These are phyloP conservation scores for Amazona vittata DNA, from an alignment of 2,113 vertebrate species.

Conservation along the genomic window DNA sequence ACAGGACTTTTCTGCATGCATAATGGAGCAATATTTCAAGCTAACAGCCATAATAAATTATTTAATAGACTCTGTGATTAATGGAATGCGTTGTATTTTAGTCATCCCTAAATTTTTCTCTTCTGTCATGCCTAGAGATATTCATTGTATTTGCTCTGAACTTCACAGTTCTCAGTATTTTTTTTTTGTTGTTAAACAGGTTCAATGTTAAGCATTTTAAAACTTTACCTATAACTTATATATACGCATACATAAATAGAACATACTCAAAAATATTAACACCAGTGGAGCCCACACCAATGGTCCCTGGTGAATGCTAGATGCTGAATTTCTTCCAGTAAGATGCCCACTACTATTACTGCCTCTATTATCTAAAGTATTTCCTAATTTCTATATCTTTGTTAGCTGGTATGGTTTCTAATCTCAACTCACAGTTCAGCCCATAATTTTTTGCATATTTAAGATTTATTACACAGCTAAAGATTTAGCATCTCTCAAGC, in stretches of 20 bases:
- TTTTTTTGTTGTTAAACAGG: not conserved
- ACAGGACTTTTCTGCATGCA: not conserved
- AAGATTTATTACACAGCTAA: not conserved
- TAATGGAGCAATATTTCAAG: constrained; percentile 6
- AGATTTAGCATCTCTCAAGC: not conserved
- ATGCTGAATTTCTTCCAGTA: not conserved
- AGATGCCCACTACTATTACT: not conserved
- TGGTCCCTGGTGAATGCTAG: not conserved
- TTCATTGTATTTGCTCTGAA: not conserved
- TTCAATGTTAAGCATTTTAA: not conserved
- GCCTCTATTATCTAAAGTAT: not conserved
- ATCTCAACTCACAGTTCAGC: not conserved
- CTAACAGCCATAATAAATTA: constrained; percentile 46
- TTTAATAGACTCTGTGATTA: constrained; percentile 43
- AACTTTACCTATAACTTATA: not conserved
- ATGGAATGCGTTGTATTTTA: constrained; percentile 42
- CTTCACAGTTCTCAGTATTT: not conserved
- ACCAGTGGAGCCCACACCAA: not conserved
- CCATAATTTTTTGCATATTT: not conserved
- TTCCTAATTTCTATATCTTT: not conserved
- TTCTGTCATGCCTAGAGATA: not conserved
- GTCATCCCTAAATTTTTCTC: not conserved
- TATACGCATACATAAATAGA: not conserved
- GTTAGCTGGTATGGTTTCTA: not conserved
- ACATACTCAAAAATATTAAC: not conserved